Conservation (phyloP, 2,113 vertebrate genomes). For the Sarotherodon lohbergeri region DNA sequence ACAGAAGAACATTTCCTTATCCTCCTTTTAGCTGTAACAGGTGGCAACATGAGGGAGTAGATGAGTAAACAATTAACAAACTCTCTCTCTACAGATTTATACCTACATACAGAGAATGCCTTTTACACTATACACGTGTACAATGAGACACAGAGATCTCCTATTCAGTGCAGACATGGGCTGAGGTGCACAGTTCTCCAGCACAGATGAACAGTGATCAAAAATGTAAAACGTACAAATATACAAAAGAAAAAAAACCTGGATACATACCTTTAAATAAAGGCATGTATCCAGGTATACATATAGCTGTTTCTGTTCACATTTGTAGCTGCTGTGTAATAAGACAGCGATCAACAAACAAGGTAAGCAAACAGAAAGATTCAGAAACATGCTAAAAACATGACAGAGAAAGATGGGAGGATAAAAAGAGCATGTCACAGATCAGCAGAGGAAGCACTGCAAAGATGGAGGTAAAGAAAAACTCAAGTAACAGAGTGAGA, state of each 20-base stretch:
- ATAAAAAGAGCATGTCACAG: background rate
- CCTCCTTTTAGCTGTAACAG: background rate
- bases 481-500: background rate
- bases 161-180: background rate
- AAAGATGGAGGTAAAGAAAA: background rate
- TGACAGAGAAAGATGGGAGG: background rate
- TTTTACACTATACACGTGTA: background rate
- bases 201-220: background rate
- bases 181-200: background rate
- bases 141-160: background rate
- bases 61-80: background rate
- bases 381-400: background rate
- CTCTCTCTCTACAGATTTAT: background rate
- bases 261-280: fast-evolving
- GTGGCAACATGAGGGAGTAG: background rate
- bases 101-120: background rate
- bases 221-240: background rate
- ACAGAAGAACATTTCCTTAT: background rate
- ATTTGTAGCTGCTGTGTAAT: background rate
- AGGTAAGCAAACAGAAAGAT: background rate
- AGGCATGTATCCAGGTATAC: background rate
- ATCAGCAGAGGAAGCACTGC: background rate
- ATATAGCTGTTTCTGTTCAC: background rate
- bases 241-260: background rate
- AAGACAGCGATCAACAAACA: background rate